These are phyloP conservation scores for Amiota mariae DNA, from an alignment of 2,888 invertebrate genomes.

Conservation along the genomic window DNA sequence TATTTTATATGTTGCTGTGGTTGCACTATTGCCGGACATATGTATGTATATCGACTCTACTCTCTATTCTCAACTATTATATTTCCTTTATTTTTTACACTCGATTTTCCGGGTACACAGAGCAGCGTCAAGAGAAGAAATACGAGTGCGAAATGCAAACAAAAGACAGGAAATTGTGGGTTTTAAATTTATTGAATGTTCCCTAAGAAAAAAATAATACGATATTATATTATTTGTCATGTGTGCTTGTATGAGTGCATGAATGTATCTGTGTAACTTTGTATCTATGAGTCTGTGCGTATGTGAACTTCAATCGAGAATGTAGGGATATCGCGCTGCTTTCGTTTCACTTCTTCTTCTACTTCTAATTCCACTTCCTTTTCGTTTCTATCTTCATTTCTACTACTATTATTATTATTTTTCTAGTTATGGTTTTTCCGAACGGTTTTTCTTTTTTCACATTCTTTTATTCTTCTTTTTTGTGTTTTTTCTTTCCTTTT, in stretches of 20 bases:
- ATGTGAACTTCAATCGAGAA: background rate
- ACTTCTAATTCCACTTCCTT: too few species aligned
- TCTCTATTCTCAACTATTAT: too few species aligned
- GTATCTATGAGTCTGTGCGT: background rate
- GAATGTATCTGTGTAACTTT: background rate
- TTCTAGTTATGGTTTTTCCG: background rate
- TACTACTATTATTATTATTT: too few species aligned
- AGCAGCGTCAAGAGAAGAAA: background rate
- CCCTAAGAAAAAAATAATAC: background rate
- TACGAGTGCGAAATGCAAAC: background rate
- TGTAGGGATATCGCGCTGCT: too few species aligned
- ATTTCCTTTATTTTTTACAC: too few species aligned
- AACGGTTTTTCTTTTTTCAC: background rate
- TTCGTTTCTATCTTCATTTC: too few species aligned
- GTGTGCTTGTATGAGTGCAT: background rate
- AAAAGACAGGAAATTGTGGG: slow-evolving; percentile 5
- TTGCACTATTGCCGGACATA: too few species aligned
- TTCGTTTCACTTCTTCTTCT: too few species aligned
- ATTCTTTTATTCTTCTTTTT: background rate
- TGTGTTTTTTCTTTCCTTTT: background rate
- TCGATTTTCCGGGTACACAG: background rate
- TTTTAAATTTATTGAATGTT: slow-evolving; percentile 10
- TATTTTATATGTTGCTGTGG: too few species aligned
- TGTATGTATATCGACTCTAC: too few species aligned
- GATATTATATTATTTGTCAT: slow-evolving; percentile 1